Evolutionary conservation across 1,140 invertebrate genomes (phyloP).

Genomic region (Eueides isabella): DNA sequence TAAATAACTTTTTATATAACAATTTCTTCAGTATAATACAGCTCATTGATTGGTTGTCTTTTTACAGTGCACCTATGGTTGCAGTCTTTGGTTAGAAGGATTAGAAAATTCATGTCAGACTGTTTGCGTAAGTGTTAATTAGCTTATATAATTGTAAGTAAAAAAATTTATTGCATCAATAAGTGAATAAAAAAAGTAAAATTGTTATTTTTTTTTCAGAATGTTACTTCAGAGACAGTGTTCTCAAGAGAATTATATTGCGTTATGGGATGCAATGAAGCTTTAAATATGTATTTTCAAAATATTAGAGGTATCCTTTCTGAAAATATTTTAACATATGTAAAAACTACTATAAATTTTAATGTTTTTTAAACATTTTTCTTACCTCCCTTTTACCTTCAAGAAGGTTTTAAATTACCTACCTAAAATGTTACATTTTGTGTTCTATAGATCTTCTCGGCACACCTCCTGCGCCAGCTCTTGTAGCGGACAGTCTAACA

Average conservation of each 20-base stretch:
- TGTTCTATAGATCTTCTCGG: slow-evolving; percentile 84
- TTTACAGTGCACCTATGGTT: slow-evolving; percentile 87
- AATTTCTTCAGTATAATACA: too few relatives aligned
- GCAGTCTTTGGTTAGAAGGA: slow-evolving; percentile 86
- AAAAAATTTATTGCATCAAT: background rate
- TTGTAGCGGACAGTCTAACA: slow-evolving; percentile 89
- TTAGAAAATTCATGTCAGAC: slow-evolving; percentile 86
- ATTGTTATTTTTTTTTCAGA: slow-evolving; percentile 79
- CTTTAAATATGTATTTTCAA: slow-evolving; percentile 88
- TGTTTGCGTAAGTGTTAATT: slow-evolving; percentile 86
- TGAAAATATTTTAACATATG: background rate
- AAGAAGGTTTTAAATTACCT: too few relatives aligned
- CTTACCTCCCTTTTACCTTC: background rate
- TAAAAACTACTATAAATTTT: background rate
- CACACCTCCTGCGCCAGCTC: slow-evolving; percentile 87
- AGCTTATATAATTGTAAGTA: slow-evolving; percentile 11
- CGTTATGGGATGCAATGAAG: slow-evolving; percentile 90
- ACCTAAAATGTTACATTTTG: too few relatives aligned
- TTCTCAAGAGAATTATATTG: slow-evolving; percentile 89
- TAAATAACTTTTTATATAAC: background rate
- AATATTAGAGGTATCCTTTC: slow-evolving; percentile 84
- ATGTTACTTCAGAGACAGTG: slow-evolving; percentile 85
- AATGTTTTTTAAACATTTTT: background rate
- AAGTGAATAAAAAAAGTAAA: background rate
- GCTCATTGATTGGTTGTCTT: too few relatives aligned